A percentile compares a stretch with the other conserved stretches of the same genome.
Conservation (phyloP, 2,888 invertebrate genomes). For the Ischnura elegans region DNA sequence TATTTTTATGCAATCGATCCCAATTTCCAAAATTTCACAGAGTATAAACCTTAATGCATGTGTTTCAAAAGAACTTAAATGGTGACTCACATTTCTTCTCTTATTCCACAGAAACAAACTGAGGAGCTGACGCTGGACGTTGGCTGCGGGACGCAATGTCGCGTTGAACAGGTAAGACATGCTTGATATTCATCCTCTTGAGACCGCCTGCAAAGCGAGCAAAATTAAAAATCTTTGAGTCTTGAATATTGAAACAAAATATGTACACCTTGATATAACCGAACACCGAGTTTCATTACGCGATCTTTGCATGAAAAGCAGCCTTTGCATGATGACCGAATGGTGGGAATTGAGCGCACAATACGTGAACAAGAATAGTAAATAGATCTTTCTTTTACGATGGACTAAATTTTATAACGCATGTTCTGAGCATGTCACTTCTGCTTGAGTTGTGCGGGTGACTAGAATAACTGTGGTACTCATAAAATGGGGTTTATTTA, state of each 20-base stretch:
- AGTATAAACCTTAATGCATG: no score
- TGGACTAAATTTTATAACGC: no score
- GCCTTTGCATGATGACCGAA: background rate
- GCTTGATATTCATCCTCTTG: background rate
- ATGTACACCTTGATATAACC: background rate
- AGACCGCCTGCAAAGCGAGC: background rate
- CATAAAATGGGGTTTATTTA: background rate
- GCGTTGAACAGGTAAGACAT: slow-evolving; percentile 84
- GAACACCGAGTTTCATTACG: background rate
- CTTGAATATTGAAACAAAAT: background rate
- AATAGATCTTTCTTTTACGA: no score
- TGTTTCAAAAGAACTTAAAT: no score
- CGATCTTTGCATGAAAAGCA: background rate
- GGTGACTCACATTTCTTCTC: slow-evolving; percentile 68
- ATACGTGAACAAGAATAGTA: no score
- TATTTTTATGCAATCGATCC: no score
- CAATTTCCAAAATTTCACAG: no score
- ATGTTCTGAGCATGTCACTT: no score
- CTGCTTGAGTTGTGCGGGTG: background rate
- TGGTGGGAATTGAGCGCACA: no score
- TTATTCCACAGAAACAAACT: slow-evolving; percentile 84
- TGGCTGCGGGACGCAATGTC: slow-evolving; percentile 85
- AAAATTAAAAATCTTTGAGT: background rate
- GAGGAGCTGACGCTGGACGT: slow-evolving; percentile 84
- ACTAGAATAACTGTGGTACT: background rate